phyloP scores from a whole-genome alignment of 2,888 invertebrate species.

The Ctena decussata region DNA sequence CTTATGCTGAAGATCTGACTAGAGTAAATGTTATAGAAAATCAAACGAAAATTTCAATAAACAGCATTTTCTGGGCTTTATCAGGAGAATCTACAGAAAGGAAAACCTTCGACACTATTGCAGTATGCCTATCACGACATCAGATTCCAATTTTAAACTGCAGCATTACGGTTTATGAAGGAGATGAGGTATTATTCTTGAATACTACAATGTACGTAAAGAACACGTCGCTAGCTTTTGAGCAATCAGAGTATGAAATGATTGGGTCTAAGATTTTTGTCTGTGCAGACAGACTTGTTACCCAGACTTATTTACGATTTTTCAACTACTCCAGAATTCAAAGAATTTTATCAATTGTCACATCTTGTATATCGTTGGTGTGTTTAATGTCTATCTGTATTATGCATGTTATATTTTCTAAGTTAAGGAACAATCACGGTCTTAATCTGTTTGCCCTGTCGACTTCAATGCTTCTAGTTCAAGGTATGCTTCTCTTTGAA shows the following conservation, averaged over 20 bases:
- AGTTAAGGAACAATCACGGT: slow-evolving; percentile 40
- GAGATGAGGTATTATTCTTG: slow-evolving; percentile 8
- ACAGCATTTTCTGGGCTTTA: background rate
- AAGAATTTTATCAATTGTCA: slow-evolving; percentile 25
- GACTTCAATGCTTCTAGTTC: slow-evolving; percentile 9
- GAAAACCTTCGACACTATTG: background rate
- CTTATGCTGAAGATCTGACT: background rate
- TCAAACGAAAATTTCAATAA: background rate
- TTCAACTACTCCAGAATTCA: slow-evolving; percentile 20
- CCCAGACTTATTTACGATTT: slow-evolving; percentile 8
- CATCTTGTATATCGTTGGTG: slow-evolving; percentile 25
- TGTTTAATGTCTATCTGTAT: slow-evolving; percentile 5
- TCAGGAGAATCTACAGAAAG: background rate
- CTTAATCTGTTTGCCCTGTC: slow-evolving; percentile 41
- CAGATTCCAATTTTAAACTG: slow-evolving; percentile 11
- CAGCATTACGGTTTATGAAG: slow-evolving; percentile 12
- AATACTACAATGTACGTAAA: slow-evolving; percentile 3
- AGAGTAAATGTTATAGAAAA: background rate
- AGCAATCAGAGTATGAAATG: background rate
- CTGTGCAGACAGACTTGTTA: slow-evolving; percentile 14
- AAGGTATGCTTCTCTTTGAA: slow-evolving; percentile 16
- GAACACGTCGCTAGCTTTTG: background rate
- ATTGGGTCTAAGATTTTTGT: slow-evolving; percentile 9
- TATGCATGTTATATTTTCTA: slow-evolving; percentile 12
- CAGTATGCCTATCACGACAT: background rate